Evolutionary conservation across 2,797 vertebrate genomes (phyloP), one percentile per base, ranked within the genome.

Genomic region (Gadopsis bispinosus): DNA sequence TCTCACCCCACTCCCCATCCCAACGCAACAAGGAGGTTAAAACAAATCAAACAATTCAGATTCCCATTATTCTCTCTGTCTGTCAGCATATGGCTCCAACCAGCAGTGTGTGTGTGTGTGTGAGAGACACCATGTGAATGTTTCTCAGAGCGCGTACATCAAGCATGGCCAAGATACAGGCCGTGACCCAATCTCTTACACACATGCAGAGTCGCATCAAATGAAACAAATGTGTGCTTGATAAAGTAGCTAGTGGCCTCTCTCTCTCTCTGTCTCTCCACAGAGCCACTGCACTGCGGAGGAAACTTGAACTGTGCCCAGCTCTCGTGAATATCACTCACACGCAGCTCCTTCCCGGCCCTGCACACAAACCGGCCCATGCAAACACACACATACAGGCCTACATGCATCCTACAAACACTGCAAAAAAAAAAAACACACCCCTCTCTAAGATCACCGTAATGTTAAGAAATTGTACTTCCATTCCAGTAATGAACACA

Each of bases 261-360:
- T 33, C 62, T 41, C 47, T 53, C 51, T 20, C 55, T 17, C 48
- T 3, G 19, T 58, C 61, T 63, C 81, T 59, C 62, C 22, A 29
- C 81, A 58, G 83, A 87, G 82, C 77, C 88, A 80, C 92, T 78
- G 90, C 91, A 93, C 87, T 93, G 90, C 91, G 75, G 92, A 88
- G 77, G 84, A 93, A 91, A 91, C 83, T 84, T 88, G 88, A 92
- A 90, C 89, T 85, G 82, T 89, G 83, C 79, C 86, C 78, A 83
- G 84, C 73, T 80, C 48, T 65, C 20, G 19, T 83, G 64, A 77
- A 74, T 87, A 86, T 76, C 79, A 33, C 58, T 80, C 77, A 73
- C 71, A 77, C 50, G 55, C 71, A 62, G 22, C 62, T 63, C 54
- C 47, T 22, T 72, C 29, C 39, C 14, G 20, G 26, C 17, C 31